Evolutionary conservation across 2,113 vertebrate species (phyloP).

Genomic region (Istiophorus platypterus): DNA sequence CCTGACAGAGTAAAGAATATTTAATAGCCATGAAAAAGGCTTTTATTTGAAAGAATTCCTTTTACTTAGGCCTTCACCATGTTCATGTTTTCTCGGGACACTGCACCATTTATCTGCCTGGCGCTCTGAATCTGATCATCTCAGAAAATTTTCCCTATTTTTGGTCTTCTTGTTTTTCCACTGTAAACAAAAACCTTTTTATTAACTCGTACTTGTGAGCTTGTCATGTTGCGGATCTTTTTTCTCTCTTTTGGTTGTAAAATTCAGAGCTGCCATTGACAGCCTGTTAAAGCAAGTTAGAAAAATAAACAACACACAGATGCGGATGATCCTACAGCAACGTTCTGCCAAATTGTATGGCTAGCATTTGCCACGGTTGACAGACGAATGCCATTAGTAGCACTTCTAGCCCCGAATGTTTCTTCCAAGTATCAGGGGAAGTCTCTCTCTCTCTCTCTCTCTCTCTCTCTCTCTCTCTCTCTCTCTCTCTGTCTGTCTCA

Average conservation of each 20-base stretch:
- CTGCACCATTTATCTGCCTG: too few species aligned
- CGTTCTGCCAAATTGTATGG: slow-evolving; percentile 6
- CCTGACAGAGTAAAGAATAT: too few species aligned
- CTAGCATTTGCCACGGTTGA: slow-evolving; percentile 42
- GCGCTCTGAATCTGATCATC: not conserved
- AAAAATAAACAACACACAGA: slow-evolving; percentile 45
- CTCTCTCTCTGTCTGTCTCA: slow-evolving; percentile 54
- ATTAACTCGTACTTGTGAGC: not conserved
- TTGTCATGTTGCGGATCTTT: not conserved
- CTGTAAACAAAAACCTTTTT: not conserved
- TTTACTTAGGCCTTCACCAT: too few species aligned
- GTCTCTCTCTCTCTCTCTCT: slow-evolving; percentile 52
- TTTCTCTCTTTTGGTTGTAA: slow-evolving; percentile 11
- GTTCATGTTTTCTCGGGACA: too few species aligned
- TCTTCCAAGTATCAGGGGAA: slow-evolving; percentile 59
- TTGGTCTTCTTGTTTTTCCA: not conserved
- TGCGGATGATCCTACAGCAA: slow-evolving; percentile 5
- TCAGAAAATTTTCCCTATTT: slow-evolving; percentile 1
- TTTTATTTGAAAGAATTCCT: not conserved
- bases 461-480: too few species aligned
- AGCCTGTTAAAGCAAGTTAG: slow-evolving; percentile 33
- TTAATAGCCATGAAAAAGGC: too few species aligned
- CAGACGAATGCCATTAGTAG: slow-evolving; percentile 65
- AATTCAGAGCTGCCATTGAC: slow-evolving; percentile 15
- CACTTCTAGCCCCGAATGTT: slow-evolving; percentile 48